These are phyloP conservation scores for Sarcophaga subvicina DNA, from an alignment of 2,888 invertebrate genomes.

Conservation along the genomic window DNA sequence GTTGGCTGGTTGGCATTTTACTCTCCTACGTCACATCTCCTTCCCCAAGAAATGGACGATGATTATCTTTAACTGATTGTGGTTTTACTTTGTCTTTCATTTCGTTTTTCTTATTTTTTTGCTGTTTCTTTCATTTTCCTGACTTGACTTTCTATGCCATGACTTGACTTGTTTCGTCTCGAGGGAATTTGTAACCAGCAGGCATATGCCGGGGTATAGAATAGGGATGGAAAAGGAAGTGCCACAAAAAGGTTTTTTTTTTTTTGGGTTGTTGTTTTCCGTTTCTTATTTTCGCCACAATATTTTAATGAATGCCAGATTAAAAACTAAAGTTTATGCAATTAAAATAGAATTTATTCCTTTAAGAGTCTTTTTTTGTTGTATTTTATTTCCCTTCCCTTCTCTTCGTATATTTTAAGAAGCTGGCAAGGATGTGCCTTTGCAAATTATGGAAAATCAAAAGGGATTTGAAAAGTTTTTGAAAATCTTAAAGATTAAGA, in stretches of 20 bases:
- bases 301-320: constrained; percentile 62
- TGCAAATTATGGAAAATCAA: constrained; percentile 53
- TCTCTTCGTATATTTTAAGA: background rate
- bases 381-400: background rate
- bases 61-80: constrained; percentile 64
- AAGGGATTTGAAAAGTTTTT: constrained; percentile 48
- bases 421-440: background rate
- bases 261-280: constrained; percentile 15
- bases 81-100: constrained; percentile 52
- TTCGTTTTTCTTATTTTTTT: background rate
- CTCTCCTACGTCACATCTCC: constrained; percentile 21
- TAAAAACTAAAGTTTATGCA: constrained; percentile 61
- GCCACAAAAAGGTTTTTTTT: constrained; percentile 34
- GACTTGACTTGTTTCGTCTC: constrained; percentile 33
- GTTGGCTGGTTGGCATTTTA: constrained; percentile 36
- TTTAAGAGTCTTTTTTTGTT: constrained; percentile 21
- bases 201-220: background rate
- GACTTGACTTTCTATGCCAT: constrained; percentile 43
- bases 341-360: constrained; percentile 64
- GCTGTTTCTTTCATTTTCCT: background rate
- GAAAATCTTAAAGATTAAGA: constrained; percentile 21
- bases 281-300: constrained; percentile 35
- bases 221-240: background rate
- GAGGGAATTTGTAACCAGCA: constrained; percentile 47
- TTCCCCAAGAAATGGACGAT: background rate